Percentiles rank a stretch among this genome's conserved stretches.
Evolutionary conservation across 2,113 vertebrate species (phyloP).

Genomic region (Gopherus flavomarginatus): DNA sequence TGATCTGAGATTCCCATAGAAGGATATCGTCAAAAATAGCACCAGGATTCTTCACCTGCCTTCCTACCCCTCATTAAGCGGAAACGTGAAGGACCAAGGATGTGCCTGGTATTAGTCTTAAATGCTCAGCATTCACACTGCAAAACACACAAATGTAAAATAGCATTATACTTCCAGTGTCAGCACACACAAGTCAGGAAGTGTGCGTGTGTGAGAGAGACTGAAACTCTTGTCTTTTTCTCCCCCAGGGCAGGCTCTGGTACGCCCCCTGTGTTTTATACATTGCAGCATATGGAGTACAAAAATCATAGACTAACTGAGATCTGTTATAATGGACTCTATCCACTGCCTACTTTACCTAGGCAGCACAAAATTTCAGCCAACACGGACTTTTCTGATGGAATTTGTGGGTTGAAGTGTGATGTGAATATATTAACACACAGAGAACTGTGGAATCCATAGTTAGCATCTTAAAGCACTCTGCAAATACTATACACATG

Average conservation of each 20-base stretch:
- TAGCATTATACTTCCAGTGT: not conserved
- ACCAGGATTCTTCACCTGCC: not conserved
- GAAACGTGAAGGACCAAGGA: not conserved
- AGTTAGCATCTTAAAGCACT: conserved; percentile 41
- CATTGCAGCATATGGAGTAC: not conserved
- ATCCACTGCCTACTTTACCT: not conserved
- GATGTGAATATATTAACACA: conserved; percentile 35
- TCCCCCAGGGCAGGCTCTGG: fast-evolving
- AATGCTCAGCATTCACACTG: not conserved
- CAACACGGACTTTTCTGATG: not conserved
- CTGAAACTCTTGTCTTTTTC: fast-evolving
- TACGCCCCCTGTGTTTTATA: fast-evolving
- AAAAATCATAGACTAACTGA: not conserved
- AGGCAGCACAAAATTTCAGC: not conserved
- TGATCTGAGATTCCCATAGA: not conserved
- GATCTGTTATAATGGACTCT: not conserved
- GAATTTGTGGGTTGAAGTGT: not conserved
- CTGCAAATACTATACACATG: conserved; percentile 6
- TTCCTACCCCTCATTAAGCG: not conserved
- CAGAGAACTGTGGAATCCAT: conserved; percentile 42
- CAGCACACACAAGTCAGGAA: not conserved
- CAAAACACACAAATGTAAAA: not conserved
- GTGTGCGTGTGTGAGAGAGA: fast-evolving
- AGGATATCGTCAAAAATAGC: not conserved
- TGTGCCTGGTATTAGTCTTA: not conserved